Evolutionary conservation across 2,113 vertebrate species (phyloP).

Genomic region (Notothenia rossii): DNA sequence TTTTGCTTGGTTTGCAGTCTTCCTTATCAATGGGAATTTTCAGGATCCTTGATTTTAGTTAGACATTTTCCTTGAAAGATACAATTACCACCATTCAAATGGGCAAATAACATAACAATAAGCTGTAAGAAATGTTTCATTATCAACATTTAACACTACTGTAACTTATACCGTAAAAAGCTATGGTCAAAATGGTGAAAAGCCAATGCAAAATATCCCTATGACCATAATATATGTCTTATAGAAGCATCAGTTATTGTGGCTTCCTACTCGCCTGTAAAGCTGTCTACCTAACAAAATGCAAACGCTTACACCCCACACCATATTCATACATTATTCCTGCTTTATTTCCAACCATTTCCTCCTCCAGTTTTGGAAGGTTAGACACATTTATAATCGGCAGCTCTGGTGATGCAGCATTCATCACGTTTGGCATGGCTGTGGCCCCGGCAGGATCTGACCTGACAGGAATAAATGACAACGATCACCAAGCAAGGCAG

Average conservation of each 20-base stretch:
- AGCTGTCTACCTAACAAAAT: neutral
- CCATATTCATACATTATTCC: constrained; percentile 54
- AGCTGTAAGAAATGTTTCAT: too few species aligned
- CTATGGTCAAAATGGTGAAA: neutral
- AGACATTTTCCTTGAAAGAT: neutral
- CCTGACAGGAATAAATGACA: constrained; percentile 82
- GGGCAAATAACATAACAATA: too few species aligned
- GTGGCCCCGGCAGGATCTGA: constrained; percentile 66
- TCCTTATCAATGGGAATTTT: neutral
- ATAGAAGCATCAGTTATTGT: neutral
- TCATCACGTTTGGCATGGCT: constrained; percentile 73
- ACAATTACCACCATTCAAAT: neutral
- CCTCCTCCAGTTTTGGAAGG: constrained; percentile 63
- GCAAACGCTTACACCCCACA: neutral
- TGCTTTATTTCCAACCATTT: constrained; percentile 38
- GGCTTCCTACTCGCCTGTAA: neutral
- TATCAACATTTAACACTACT: neutral
- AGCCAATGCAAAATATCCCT: neutral
- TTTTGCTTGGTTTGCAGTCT: neutral
- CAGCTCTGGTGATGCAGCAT: constrained; percentile 68
- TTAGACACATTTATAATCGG: constrained; percentile 79
- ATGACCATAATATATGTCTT: neutral
- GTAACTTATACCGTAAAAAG: neutral
- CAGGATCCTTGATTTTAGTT: neutral
- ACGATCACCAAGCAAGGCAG: constrained; percentile 67